These are phyloP conservation scores for Ceratosolen fusciceps DNA, from an alignment of 1,140 invertebrate genomes.

Conservation along the genomic window DNA sequence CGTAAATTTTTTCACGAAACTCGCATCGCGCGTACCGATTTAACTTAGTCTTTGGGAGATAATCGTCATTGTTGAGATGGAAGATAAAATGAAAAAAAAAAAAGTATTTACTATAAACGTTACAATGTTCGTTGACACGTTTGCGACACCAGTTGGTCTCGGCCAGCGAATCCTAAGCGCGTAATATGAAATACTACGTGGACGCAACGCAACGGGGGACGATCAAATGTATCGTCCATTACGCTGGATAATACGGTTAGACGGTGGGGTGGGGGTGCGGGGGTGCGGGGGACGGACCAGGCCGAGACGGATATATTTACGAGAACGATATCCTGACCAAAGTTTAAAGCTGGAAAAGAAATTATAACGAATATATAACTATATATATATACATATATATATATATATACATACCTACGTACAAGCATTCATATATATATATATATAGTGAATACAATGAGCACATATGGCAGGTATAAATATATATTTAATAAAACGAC, in stretches of 20 bases:
- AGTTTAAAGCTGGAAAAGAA: neutral
- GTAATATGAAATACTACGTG: slow-evolving; percentile 41
- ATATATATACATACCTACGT: no score
- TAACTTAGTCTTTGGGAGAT: slow-evolving; percentile 21
- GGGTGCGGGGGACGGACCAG: neutral
- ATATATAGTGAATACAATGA: no score
- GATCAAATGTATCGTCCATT: no score
- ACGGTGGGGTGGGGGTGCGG: no score
- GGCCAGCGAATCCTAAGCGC: slow-evolving; percentile 23
- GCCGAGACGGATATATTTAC: slow-evolving; percentile 24
- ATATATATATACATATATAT: slow-evolving; percentile 32
- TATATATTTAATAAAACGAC: slow-evolving; percentile 40
- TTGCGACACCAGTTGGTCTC: slow-evolving; percentile 34
- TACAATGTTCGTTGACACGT: neutral
- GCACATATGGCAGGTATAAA: slow-evolving; percentile 22
- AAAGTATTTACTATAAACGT: neutral
- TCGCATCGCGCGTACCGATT: slow-evolving; percentile 36
- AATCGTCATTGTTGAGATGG: slow-evolving; percentile 10
- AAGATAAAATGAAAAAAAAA: neutral
- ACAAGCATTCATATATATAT: slow-evolving; percentile 28
- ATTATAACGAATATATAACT: no score
- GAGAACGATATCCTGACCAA: neutral
- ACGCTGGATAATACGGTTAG: no score
- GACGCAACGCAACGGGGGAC: neutral
- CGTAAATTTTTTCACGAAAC: slow-evolving; percentile 40